Conservation (phyloP, 2,113 vertebrate species). For the Tetrax tetrax region DNA sequence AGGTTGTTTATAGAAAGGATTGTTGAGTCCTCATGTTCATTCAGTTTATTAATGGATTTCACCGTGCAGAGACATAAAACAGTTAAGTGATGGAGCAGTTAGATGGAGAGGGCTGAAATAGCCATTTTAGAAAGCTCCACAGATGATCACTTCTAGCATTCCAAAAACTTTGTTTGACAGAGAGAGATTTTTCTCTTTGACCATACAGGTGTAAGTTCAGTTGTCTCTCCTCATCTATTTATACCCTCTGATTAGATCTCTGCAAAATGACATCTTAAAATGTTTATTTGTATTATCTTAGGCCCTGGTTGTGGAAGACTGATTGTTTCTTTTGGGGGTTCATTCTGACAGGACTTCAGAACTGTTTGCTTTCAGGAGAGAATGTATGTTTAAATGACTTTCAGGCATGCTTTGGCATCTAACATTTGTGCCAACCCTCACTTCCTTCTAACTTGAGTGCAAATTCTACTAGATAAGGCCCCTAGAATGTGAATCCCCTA, state of each 20-base stretch:
- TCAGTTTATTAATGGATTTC: slow-evolving; percentile 8
- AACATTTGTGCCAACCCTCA: not conserved
- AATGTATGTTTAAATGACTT: not conserved
- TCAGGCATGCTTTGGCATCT: not conserved
- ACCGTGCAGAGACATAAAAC: not conserved
- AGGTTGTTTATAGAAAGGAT: not conserved
- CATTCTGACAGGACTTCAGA: not conserved
- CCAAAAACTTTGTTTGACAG: not conserved
- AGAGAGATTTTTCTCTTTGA: not conserved
- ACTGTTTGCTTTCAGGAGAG: not conserved
- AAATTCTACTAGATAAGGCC: not conserved
- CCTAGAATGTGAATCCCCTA: not conserved
- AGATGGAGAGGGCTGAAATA: not conserved
- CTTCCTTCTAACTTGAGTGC: not conserved
- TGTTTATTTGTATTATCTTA: not conserved
- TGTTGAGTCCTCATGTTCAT: not conserved
- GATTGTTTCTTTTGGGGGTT: not conserved
- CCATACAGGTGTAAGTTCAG: not conserved
- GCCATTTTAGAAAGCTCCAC: not conserved
- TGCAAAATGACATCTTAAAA: not conserved
- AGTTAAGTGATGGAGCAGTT: not conserved
- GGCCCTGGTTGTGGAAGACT: not conserved
- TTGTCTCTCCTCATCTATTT: not conserved
- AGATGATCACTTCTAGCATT: not conserved
- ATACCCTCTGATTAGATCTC: not conserved